Evolutionary conservation across 92 coral and sea anemone genomes (phyloP), one percentile per base, ranked within the genome.

Genomic region (Bergia puertoricense): DNA sequence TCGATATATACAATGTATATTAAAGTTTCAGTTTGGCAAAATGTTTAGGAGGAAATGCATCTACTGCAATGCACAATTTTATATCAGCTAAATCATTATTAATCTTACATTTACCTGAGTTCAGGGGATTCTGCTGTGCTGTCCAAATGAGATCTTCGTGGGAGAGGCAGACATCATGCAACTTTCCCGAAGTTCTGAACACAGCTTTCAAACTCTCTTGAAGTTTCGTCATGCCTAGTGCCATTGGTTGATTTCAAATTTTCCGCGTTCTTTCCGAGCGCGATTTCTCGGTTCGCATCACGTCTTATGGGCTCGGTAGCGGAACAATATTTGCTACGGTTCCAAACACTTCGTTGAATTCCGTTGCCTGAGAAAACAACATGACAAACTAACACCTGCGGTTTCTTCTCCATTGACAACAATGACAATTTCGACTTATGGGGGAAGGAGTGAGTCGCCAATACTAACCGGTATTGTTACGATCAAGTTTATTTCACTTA

Each of bases 101-200:
- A 22, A 22, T 3, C 3, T 15, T 5, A 62, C n/a, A 20, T 9
- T 79, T 56, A 79, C 83, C 83, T 54, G 83, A 30, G 69, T 79
- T 79, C 65, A 79, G 20, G 6, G 83, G 30, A 16, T 54, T 79
- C 68, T 54, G 83, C 74, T 89, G 88, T 86, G 89, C 86, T 5
- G 95, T 91, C 97, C 97, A 94, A 18, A 89, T 88, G 11, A 94
- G 86, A 30, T 92, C 94, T 20, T 92, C 93, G 15, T 85, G 79
- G 77, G 85, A 90, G 23, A 94, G 94, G 65, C 36, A 91, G 1
- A 94, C 93, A 85, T 94, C 97, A 76, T 86, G 83, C 16, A 88
- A 38, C 76, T 94, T 94, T 18, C 94, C 94, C 16, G 86, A 80
- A 36, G 93, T 81, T n/a, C 79, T 88, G 44, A 94, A 92, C 23